Conservation (phyloP, 2,113 vertebrate genomes). For the Tupaia chinensis region DNA sequence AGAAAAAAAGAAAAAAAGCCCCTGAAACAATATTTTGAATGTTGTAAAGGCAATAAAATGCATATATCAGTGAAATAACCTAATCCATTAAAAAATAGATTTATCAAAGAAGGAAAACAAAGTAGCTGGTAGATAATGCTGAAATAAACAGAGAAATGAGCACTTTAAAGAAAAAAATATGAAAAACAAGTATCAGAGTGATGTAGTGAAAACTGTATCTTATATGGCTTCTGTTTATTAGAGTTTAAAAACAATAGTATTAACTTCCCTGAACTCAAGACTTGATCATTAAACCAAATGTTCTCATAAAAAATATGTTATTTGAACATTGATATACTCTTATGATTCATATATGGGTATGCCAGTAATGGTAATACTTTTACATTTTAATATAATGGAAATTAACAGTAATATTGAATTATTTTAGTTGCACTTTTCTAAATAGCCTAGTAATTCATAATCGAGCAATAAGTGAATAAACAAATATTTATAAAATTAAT, state of each 20-base stretch:
- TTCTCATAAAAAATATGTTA: neutral
- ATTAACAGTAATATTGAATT: neutral
- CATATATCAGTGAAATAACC: slow-evolving; percentile 78
- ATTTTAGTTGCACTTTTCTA: slow-evolving; percentile 16
- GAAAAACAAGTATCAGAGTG: slow-evolving; percentile 63
- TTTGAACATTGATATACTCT: slow-evolving; percentile 11
- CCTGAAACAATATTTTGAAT: slow-evolving; percentile 85
- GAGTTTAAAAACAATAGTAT: slow-evolving; percentile 36
- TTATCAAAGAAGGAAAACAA: slow-evolving; percentile 83
- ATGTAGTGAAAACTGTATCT: slow-evolving; percentile 68
- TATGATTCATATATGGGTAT: neutral
- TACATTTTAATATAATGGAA: slow-evolving; percentile 23
- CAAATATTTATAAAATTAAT: slow-evolving; percentile 61
- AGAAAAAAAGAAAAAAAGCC: slow-evolving; percentile 86
- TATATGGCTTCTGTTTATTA: neutral
- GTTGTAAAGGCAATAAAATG: slow-evolving; percentile 77
- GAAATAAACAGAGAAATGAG: slow-evolving; percentile 71
- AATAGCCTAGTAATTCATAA: neutral
- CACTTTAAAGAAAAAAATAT: slow-evolving; percentile 69
- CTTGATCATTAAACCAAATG: slow-evolving; percentile 24
- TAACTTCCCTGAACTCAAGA: neutral
- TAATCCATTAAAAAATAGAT: slow-evolving; percentile 78
- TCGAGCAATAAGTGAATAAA: neutral
- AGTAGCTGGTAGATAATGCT: slow-evolving; percentile 63
- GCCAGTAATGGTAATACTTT: neutral